phyloP scores from a whole-genome alignment of 2,888 invertebrate genomes.

The Melipona bicolor region DNA sequence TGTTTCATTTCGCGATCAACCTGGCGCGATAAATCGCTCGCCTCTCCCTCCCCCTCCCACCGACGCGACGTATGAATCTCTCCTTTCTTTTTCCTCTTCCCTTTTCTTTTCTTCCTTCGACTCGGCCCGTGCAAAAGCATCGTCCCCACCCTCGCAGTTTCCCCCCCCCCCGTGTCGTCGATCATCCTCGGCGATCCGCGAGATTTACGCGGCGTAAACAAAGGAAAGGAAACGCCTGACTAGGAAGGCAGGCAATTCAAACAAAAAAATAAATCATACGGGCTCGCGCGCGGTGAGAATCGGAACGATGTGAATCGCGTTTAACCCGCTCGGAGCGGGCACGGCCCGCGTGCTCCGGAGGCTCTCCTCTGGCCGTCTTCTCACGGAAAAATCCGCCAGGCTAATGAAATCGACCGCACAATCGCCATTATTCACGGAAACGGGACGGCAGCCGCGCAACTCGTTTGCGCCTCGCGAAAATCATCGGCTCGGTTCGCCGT shows the following conservation, averaged over 20 bases:
- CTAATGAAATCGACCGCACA: constrained; percentile 50
- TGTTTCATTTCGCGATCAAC: constrained; percentile 19
- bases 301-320: constrained; percentile 54
- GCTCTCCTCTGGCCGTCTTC: constrained; percentile 28
- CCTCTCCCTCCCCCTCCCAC: background rate
- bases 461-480: constrained; percentile 1
- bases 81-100: background rate
- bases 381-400: constrained; percentile 55
- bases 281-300: constrained; percentile 46
- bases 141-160: background rate
- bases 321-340: constrained; percentile 41
- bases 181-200: constrained; percentile 17
- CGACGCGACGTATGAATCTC: background rate
- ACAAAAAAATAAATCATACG: constrained; percentile 54
- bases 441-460: constrained; percentile 10
- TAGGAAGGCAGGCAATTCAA: constrained; percentile 43
- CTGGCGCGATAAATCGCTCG: constrained; percentile 27
- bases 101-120: background rate
- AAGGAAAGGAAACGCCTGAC: constrained; percentile 54
- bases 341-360: background rate
- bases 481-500: background rate
- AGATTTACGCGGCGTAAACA: constrained; percentile 33
- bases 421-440: constrained; percentile 48
- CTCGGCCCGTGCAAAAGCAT: background rate
- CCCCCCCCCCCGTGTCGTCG: constrained; percentile 13